A percentile compares a stretch with the other conserved stretches of the same genome.
Conservation (phyloP, 2,113 vertebrate genomes). For the Abramis brama region DNA sequence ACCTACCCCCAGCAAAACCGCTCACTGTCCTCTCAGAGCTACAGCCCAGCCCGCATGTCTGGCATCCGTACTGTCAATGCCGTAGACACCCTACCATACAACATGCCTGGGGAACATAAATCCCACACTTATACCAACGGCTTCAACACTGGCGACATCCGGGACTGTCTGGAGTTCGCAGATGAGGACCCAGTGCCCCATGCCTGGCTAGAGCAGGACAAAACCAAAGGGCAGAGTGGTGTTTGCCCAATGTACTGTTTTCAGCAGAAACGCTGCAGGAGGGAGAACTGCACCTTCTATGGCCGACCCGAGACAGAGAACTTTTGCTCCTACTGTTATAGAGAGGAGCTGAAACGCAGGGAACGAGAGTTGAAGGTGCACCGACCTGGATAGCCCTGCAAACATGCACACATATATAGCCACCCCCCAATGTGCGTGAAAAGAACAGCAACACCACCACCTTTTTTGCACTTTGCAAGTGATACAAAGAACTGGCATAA, state of each 20-base stretch:
- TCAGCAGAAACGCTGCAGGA: constrained; percentile 93
- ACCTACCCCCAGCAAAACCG: constrained; percentile 98
- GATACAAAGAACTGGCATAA: constrained; percentile 65
- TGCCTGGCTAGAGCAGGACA: constrained; percentile 86
- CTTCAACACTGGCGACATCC: constrained; percentile 82
- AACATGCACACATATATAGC: constrained; percentile 28
- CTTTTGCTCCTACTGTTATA: constrained; percentile 98
- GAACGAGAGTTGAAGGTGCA: constrained; percentile 84
- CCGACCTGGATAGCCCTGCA: constrained; percentile 76
- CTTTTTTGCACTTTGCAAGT: constrained; percentile 70
- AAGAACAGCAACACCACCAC: constrained; percentile 55
- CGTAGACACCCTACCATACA: constrained; percentile 75
- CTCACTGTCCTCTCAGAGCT: constrained; percentile 94
- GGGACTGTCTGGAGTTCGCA: constrained; percentile 90
- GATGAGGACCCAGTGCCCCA: constrained; percentile 85
- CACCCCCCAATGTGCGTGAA: constrained; percentile 28
- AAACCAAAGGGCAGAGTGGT: constrained; percentile 83
- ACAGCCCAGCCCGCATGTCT: constrained; percentile 88
- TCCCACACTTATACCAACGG: constrained; percentile 95
- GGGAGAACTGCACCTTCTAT: constrained; percentile 97
- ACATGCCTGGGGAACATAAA: constrained; percentile 88
- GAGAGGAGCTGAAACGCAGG: constrained; percentile 92
- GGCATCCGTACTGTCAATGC: constrained; percentile 86
- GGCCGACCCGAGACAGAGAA: constrained; percentile 95
- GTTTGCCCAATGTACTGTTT: constrained; percentile 85